Conservation (phyloP, 2,113 vertebrate species). For the Pagrus major region DNA sequence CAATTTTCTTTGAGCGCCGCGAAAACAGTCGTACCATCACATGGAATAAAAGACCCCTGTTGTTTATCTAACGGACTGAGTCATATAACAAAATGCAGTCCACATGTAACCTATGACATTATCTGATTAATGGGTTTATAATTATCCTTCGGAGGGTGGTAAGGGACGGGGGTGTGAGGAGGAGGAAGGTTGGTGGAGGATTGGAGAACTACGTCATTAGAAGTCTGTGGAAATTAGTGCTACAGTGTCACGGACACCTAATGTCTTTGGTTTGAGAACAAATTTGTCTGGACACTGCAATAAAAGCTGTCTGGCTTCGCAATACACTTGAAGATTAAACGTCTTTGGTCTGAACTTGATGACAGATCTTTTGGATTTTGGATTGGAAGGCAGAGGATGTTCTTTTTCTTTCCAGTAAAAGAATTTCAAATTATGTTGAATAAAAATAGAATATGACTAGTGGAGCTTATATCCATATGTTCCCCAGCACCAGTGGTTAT, state of each 20-base stretch:
- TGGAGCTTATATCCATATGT: slow-evolving; percentile 63
- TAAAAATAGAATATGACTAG: slow-evolving; percentile 47
- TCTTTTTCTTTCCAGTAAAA: slow-evolving; percentile 30
- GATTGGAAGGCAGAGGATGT: slow-evolving; percentile 24
- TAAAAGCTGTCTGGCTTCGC: slow-evolving; percentile 41
- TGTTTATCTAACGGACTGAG: slow-evolving; percentile 83
- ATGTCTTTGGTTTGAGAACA: slow-evolving; percentile 36
- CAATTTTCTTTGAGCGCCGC: slow-evolving; percentile 66
- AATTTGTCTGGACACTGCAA: slow-evolving; percentile 51
- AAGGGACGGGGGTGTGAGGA: slow-evolving; percentile 45
- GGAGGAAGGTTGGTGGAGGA: slow-evolving; percentile 38
- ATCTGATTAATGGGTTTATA: slow-evolving; percentile 86
- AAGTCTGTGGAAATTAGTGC: slow-evolving; percentile 63
- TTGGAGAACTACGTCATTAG: slow-evolving; percentile 50
- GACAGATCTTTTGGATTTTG: slow-evolving; percentile 47
- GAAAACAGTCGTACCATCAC: slow-evolving; percentile 76
- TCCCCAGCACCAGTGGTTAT: slow-evolving; percentile 44
- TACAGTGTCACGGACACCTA: slow-evolving; percentile 46
- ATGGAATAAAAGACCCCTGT: slow-evolving; percentile 77
- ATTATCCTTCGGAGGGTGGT: slow-evolving; percentile 74
- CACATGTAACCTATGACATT: slow-evolving; percentile 87
- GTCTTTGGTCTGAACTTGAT: slow-evolving; percentile 26
- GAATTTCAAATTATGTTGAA: slow-evolving; percentile 57
- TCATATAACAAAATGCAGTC: slow-evolving; percentile 81
- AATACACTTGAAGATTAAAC: slow-evolving; percentile 49